Base-by-base conservation (phyloP, 2,113 vertebrate genomes). In the Anhinga rufa region DNA sequence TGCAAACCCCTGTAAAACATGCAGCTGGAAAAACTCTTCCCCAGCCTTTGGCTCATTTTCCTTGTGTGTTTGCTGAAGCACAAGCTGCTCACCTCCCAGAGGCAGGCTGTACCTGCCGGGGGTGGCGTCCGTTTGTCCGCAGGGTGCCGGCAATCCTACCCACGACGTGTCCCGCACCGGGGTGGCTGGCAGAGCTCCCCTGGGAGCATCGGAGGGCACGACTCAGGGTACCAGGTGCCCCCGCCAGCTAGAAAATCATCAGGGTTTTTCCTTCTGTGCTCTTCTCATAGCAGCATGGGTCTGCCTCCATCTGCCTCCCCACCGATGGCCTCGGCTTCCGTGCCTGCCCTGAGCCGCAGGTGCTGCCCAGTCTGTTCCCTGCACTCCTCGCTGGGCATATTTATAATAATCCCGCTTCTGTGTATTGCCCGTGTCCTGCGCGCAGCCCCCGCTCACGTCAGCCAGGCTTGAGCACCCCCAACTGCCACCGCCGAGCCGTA, bases 111-210 rank as follows among this genome's bases (percentile, higher is more conserved):
- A 34, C 79, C 72, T 64, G 78, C 48, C 0, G 1, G 20, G 9
- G 14, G 1, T 10, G 36, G 10, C 21, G 52, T 60, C 71, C 2
- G 1, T 22, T 5, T 68, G 68, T 75, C 72, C 4, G 0, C 24
- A 31, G 54, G 24, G 29, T 60, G 60, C 44, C 1, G 1, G 18
- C n/a, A 44, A 16, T 31, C 14, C 49, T 36, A 36, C n/a, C 12
- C 31, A 15, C 1, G 2, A 14, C 1, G 0, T 79, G 71, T 7
- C 48, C 52, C 42, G 38, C 1, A 0, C 38, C 0, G 5, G 52
- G 24, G 14, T 4, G n/a, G 31, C 38, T 38, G 55, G 48, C 54
- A 32, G n/a, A 74, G 42, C 42, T 76, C 26, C 28, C 25, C 17
- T 3, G 62, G 60, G 24, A 38, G n/a, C 6, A 1, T 21, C 4